Base-by-base conservation (phyloP, 2,113 vertebrate genomes). In the Corydoras maculifer region DNA sequence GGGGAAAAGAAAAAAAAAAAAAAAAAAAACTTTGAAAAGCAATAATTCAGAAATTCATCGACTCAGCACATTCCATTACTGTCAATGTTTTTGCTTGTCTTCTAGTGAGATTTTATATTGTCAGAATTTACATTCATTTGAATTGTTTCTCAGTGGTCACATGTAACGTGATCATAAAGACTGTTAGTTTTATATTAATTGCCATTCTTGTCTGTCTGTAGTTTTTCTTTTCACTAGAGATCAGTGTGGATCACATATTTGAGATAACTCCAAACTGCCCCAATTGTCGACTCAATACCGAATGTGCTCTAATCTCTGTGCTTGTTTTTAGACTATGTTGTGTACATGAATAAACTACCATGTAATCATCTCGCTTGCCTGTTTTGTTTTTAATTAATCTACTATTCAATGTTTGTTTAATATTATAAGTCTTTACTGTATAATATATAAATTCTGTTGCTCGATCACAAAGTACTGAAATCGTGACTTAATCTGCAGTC, bases 321-420 rank as follows among this genome's bases (percentile, higher is more conserved):
- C 88, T 86, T 88, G 87, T 89, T 89, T 90, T 86, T 90, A 89
- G 87, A 88, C 84, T 87, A 85, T 85, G 83, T 83, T 84, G 86
- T 91, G 86, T 84, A 87, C 83, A 88, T 84, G 84, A 86, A 83
- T 82, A 78, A 83, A 79, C 77, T 77, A 72, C 69, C 76, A 81
- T 83, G 64, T 64, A 84, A 84, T 75, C 82, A 84, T 75, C 67
- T 82, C 70, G 75, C 73, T 77, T 65, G 67, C 13, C 18, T 75
- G 68, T 51, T 30, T 68, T 25, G 32, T 1, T 30, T 84, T 87
- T 82, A 66, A 65, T 65, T 8, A 43, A 43, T 43, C 4, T 43
- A 4, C 1, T 43, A 43, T 43, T 43, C 35, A 43, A 5, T 43
- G 35, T 8, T 43, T 5, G 7, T 43, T 8, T 43, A 43, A 43